phyloP scores from a whole-genome alignment of 2,113 vertebrate species.

The Microtus montanus region DNA sequence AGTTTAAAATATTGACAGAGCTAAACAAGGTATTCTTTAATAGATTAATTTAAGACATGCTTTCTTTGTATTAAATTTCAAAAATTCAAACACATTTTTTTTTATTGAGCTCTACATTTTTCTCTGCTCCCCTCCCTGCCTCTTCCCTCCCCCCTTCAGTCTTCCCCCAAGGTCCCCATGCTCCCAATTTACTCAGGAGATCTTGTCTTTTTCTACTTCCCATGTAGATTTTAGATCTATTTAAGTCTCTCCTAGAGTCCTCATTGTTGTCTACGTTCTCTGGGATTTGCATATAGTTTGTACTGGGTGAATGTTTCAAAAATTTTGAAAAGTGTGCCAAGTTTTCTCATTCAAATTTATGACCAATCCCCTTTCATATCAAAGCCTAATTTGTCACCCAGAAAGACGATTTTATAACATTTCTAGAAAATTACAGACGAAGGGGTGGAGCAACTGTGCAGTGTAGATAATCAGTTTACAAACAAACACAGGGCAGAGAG shows the following conservation, averaged over 20 bases:
- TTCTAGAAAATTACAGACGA: constrained; percentile 39
- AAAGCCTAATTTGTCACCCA: constrained; percentile 26
- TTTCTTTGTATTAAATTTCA: constrained; percentile 51
- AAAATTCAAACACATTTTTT: constrained; percentile 27
- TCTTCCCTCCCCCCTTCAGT: no score
- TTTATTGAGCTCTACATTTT: no score
- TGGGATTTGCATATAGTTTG: not conserved
- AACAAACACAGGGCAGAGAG: not conserved
- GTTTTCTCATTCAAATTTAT: constrained; percentile 33
- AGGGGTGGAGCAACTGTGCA: not conserved
- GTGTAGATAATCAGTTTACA: not conserved
- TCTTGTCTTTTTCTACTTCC: no score
- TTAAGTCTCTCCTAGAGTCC: no score
- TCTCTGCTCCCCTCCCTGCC: no score
- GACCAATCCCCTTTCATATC: not conserved
- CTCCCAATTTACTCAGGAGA: no score
- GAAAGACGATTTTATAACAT: constrained; percentile 20
- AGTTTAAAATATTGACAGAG: not conserved
- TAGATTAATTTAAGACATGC: constrained; percentile 33
- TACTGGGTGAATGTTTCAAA: not conserved
- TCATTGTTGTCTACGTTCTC: no score
- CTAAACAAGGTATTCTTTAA: constrained; percentile 30
- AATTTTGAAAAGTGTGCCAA: not conserved
- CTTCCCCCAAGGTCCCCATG: no score
- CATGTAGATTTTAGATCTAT: no score